Conservation (phyloP, 2,797 vertebrate species). For the Scolopax bukidnonensis region DNA sequence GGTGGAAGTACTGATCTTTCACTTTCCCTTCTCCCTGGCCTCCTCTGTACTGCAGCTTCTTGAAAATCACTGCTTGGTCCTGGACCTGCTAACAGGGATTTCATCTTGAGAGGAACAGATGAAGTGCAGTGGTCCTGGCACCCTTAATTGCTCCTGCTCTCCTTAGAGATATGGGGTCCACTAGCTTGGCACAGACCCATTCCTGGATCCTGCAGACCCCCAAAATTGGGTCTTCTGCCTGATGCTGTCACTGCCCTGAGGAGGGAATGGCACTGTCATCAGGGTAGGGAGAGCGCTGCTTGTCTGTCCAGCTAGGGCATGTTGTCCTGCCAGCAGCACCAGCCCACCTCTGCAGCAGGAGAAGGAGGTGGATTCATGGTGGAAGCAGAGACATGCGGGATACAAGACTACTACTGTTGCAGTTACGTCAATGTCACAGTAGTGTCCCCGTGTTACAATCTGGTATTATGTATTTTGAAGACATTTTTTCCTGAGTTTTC, state of each 20-base stretch:
- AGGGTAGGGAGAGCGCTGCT: background rate
- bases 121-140: accelerated
- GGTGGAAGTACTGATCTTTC: background rate
- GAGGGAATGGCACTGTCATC: background rate
- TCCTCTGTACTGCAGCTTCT: background rate
- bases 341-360: background rate
- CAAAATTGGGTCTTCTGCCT: background rate
- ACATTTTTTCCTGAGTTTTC: conserved; percentile 17
- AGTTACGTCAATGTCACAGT: background rate
- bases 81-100: background rate
- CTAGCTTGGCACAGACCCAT: background rate
- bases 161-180: background rate
- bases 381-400: background rate
- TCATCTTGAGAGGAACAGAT: background rate
- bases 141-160: background rate
- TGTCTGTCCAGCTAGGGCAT: accelerated
- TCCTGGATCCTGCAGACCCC: background rate
- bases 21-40: background rate
- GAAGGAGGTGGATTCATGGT: background rate
- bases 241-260: background rate
- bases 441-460: background rate
- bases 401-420: background rate
- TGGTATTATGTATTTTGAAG: background rate
- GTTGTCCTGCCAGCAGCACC: background rate
- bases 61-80: background rate